Evolutionary conservation across 2,888 invertebrate genomes (phyloP), one percentile per base, ranked within the genome.

Genomic region (Megastigmus dorsalis): DNA sequence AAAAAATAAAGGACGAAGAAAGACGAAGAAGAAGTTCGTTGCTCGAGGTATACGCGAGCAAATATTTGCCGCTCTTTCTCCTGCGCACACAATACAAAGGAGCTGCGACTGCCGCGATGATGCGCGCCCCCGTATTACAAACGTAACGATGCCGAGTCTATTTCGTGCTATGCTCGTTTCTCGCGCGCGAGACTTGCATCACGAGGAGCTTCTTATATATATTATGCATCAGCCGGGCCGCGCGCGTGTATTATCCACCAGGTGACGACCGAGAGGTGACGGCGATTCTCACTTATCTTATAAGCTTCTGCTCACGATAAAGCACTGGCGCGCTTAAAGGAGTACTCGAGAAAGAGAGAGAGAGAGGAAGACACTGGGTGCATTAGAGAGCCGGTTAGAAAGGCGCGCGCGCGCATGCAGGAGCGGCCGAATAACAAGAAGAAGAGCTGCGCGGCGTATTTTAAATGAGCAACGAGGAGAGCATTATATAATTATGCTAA

Each of bases 251-350:
- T n/a, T n/a, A n/a, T n/a, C n/a, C n/a, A n/a, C n/a, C n/a, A n/a
- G n/a, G n/a, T n/a, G n/a, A n/a, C n/a, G n/a, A n/a, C n/a, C n/a
- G n/a, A n/a, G 26, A 52, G 52, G 75, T 79, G 74, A 75, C 75
- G 72, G 59, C 68, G 75, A 78, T 80, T 80, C 79, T 78, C 79
- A 78, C 77, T 76, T 81, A 81, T 82, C 81, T 82, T 79, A n/a
- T n/a, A n/a, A 76, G 30, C 81, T 80, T 80, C 80, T 80, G 79
- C 78, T 80, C 74, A 57, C 79, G 75, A 79, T 80, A 79, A 80
- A 79, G 74, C 28, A 4, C 41, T 36, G 45, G 9, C 59, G 43
- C n/a, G n/a, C n/a, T n/a, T n/a, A n/a, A n/a, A n/a, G n/a, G n/a
- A n/a, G n/a, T n/a, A n/a, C n/a, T n/a, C n/a, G 23, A 43, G 3